Evolutionary conservation across 2,888 invertebrate genomes (phyloP).

Genomic region (Apotomis turbidana): DNA sequence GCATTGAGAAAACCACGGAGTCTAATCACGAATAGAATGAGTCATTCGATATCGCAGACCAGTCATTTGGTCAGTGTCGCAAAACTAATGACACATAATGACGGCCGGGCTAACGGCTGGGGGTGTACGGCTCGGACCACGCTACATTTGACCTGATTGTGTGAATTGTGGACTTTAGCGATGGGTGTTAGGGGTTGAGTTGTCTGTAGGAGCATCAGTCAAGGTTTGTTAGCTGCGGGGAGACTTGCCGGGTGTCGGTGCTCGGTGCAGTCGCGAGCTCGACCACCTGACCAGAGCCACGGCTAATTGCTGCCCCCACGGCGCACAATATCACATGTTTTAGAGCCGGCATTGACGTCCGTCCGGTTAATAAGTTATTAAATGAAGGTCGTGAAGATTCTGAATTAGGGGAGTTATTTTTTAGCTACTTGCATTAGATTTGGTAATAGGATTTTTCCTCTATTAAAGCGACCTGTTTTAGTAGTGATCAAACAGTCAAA

Average conservation of each 20-base stretch:
- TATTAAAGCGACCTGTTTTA: too few relatives aligned
- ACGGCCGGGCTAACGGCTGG: constrained; percentile 70
- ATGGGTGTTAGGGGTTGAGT: constrained; percentile 47
- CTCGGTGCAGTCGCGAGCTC: constrained; percentile 62
- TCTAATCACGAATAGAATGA: constrained; percentile 78
- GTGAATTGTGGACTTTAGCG: constrained; percentile 58
- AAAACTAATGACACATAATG: constrained; percentile 84
- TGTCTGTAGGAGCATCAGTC: constrained; percentile 60
- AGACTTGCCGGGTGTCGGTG: constrained; percentile 61
- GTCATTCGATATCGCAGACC: constrained; percentile 81
- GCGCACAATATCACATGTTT: constrained; percentile 41
- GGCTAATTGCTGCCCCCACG: constrained; percentile 69
- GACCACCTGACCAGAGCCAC: constrained; percentile 71
- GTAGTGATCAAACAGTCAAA: too few relatives aligned
- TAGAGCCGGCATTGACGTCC: constrained; percentile 13
- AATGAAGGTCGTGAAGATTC: not conserved
- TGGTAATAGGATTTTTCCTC: too few relatives aligned
- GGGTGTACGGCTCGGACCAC: constrained; percentile 58
- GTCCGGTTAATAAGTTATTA: not conserved
- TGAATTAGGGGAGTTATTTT: not conserved
- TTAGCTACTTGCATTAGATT: too few relatives aligned
- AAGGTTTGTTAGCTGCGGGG: constrained; percentile 78
- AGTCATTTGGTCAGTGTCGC: constrained; percentile 84
- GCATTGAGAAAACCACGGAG: constrained; percentile 71
- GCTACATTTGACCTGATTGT: constrained; percentile 47